phyloP scores from a whole-genome alignment of 1,140 invertebrate species.

The Lepidostoma basale region DNA sequence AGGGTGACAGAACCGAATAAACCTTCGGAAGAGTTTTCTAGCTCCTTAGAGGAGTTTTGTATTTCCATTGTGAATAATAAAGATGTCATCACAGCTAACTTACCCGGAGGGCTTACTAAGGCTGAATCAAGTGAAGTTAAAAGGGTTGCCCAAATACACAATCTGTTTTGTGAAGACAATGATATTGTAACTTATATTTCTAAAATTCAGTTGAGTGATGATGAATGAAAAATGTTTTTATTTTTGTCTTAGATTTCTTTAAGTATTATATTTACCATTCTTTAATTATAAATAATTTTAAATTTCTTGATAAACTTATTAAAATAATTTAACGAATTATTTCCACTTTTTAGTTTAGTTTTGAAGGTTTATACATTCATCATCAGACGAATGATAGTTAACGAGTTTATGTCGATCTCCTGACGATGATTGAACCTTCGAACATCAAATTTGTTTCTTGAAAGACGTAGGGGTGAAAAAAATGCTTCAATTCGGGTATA shows the following conservation, averaged over 20 bases:
- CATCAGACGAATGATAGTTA: too few species aligned
- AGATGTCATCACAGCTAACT: not conserved
- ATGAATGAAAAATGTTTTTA: not conserved
- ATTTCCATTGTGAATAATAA: not conserved
- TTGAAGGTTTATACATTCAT: too few species aligned
- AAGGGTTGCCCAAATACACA: slow-evolving; percentile 44
- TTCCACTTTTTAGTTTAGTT: too few species aligned
- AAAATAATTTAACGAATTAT: too few species aligned
- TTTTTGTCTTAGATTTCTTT: not conserved
- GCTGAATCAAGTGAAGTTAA: slow-evolving; percentile 33
- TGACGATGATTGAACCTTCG: too few species aligned
- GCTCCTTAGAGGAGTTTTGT: not conserved
- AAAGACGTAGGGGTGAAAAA: too few species aligned
- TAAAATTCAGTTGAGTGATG: not conserved
- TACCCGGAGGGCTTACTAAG: not conserved
- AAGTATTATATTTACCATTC: too few species aligned
- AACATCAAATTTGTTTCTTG: too few species aligned
- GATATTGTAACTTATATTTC: not conserved
- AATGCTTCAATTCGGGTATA: too few species aligned
- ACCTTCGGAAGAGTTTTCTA: not conserved
- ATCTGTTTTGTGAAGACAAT: slow-evolving; percentile 15
- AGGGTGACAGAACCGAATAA: not conserved
- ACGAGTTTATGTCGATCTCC: too few species aligned
- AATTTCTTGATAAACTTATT: too few species aligned
- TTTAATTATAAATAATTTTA: too few species aligned